Evolutionary conservation across 2,888 invertebrate genomes (phyloP), one percentile per base, ranked within the genome.

Genomic region (Acronicta alni): DNA sequence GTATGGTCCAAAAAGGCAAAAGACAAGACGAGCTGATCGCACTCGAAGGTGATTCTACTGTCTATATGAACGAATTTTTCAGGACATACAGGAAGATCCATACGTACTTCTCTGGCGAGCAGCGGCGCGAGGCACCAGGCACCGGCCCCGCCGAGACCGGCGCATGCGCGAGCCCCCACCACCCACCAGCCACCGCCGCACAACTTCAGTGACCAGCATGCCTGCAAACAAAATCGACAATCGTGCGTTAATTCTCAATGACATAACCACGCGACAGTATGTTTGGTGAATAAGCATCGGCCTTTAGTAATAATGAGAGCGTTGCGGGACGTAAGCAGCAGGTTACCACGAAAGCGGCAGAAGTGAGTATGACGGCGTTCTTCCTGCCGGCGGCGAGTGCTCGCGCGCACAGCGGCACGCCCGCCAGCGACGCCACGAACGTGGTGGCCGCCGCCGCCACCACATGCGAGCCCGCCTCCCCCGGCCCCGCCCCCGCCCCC

Each of bases 191-290:
- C 80, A 35, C 83, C 86, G 26, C 87, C 87, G 26, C 55, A 72
- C 69, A 91, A 76, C 82, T 89, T 90, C 76, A 91, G 76, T 57
- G 87, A 67, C 91, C 91, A 91, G 78, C 91, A 89, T 54, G 84
- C 69, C 91, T 90, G 82, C 17, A n/a, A n/a, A 61, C 23, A 12
- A 8, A 7, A n/a, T n/a, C n/a, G n/a, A 42, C 20, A 20, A 41
- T 14, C 10, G 9, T 5, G n/a, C 15, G 8, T 23, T 8, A 23
- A 23, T 23, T 23, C 2, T 20, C 2, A 20, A 20, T 20, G 5
- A 20, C 20, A 20, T n/a, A n/a, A n/a, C n/a, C n/a, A n/a, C n/a
- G n/a, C n/a, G n/a, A n/a, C n/a, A n/a, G n/a, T n/a, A n/a, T n/a
- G n/a, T n/a, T n/a, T n/a, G n/a, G n/a, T n/a, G n/a, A n/a, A n/a